These are phyloP conservation scores for Tenualosa ilisha DNA, from an alignment of 2,797 vertebrate genomes.

Conservation along the genomic window DNA sequence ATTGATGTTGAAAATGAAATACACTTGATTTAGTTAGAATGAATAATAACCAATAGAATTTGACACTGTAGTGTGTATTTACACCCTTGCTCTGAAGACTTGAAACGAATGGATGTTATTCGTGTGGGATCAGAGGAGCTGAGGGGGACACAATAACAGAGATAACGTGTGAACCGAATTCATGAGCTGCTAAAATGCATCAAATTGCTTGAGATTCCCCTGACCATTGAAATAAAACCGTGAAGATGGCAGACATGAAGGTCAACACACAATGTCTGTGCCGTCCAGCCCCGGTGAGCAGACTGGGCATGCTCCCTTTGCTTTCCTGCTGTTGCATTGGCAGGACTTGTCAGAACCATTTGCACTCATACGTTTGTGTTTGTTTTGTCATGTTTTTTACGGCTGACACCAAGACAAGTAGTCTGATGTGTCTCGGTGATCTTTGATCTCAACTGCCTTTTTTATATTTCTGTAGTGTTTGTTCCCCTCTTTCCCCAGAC, in stretches of 20 bases:
- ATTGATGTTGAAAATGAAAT: not conserved
- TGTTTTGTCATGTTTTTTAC: slow-evolving; percentile 66
- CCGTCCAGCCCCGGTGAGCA: not conserved
- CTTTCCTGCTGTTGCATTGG: not conserved
- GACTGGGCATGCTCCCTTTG: not conserved
- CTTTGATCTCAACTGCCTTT: slow-evolving; percentile 68
- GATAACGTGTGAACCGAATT: slow-evolving; percentile 51
- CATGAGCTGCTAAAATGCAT: slow-evolving; percentile 62
- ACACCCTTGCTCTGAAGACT: not conserved
- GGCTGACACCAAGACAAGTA: slow-evolving; percentile 58
- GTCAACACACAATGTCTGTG: not conserved
- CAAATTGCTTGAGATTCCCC: not conserved
- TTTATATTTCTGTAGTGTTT: slow-evolving; percentile 57
- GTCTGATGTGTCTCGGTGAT: slow-evolving; percentile 63
- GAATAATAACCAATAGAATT: not conserved
- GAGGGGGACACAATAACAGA: not conserved
- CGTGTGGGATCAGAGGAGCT: not conserved
- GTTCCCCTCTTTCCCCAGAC: not conserved
- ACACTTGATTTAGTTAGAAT: not conserved
- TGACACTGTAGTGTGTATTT: not conserved
- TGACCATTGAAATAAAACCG: not conserved
- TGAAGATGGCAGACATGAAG: not conserved
- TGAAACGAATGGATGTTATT: not conserved
- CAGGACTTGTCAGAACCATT: slow-evolving; percentile 57
- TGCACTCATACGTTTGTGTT: slow-evolving; percentile 69